These are phyloP conservation scores for Lamellibrachia luymesi DNA, from an alignment of 1,140 invertebrate genomes.

Conservation along the genomic window DNA sequence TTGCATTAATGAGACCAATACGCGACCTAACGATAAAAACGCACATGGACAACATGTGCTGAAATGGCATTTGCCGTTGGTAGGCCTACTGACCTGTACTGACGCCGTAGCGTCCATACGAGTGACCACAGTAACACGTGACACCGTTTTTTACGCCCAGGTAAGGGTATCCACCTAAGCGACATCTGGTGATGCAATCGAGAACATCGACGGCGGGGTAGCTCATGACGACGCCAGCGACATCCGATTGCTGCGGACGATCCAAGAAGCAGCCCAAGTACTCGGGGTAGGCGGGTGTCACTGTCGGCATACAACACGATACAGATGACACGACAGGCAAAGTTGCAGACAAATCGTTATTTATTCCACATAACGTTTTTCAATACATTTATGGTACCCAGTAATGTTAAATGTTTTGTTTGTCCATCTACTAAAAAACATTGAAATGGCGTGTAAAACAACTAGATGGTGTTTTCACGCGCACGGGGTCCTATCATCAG, in stretches of 20 bases:
- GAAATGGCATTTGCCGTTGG: no score
- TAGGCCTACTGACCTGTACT: background rate
- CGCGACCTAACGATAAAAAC: background rate
- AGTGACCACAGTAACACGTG: background rate
- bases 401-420: no score
- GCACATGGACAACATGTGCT: background rate
- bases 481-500: no score
- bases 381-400: no score
- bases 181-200: background rate
- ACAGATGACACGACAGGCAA: background rate
- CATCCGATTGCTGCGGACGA: background rate
- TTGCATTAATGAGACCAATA: no score
- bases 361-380: no score
- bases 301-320: background rate
- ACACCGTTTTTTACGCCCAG: background rate
- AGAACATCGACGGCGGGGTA: background rate
- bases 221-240: background rate
- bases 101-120: background rate
- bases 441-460: no score
- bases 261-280: background rate
- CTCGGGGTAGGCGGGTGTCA: background rate
- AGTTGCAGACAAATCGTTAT: no score
- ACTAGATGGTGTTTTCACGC: no score
- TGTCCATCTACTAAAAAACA: no score
- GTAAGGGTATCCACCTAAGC: background rate